phyloP scores from a whole-genome alignment of 2,888 invertebrate species.

The Crepidodera aurea region DNA sequence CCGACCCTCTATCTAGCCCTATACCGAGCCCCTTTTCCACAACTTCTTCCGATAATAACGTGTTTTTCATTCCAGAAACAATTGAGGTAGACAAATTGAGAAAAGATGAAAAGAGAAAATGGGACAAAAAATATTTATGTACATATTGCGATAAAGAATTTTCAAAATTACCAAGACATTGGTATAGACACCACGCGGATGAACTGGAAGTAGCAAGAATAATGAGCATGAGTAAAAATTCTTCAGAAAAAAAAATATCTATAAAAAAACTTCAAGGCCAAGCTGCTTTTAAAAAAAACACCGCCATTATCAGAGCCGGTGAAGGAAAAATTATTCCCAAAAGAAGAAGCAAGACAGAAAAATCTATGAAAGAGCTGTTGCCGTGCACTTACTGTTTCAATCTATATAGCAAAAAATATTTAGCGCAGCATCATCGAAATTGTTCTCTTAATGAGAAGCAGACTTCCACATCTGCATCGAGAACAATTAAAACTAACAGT shows the following conservation, averaged over 20 bases:
- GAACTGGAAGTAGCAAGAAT: background rate
- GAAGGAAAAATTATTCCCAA: background rate
- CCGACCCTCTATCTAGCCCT: no score
- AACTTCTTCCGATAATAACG: no score
- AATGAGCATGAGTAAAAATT: background rate
- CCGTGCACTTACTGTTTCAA: background rate
- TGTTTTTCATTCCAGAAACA: no score
- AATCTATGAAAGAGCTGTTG: background rate
- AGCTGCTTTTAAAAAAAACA: conserved; percentile 1
- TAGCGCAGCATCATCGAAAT: background rate
- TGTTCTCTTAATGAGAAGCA: background rate
- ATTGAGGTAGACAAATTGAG: no score
- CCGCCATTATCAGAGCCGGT: background rate
- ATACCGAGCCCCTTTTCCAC: no score
- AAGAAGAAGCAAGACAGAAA: background rate
- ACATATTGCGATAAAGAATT: background rate
- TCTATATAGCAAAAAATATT: background rate
- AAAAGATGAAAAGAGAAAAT: conserved; percentile 4
- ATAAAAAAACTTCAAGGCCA: conserved; percentile 4
- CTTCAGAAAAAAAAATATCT: conserved; percentile 1
- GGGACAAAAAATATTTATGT: conserved; percentile 13
- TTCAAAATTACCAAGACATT: conserved; percentile 5
- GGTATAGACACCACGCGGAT: conserved; percentile 3
- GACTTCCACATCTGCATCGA: background rate
- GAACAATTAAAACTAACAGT: background rate